Evolutionary conservation across 2,888 invertebrate species (phyloP).

Genomic region (Calliopum simillimum): DNA sequence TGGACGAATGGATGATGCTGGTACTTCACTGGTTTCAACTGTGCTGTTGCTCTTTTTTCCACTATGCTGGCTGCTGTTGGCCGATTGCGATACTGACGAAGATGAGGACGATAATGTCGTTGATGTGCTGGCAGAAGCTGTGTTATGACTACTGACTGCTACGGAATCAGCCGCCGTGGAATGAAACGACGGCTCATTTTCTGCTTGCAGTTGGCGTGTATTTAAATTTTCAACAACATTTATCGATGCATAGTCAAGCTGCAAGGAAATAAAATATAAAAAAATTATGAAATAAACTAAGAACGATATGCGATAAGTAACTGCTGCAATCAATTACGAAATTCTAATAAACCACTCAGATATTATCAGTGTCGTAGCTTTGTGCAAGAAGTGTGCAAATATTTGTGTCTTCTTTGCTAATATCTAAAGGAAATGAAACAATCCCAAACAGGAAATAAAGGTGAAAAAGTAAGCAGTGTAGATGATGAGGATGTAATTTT

Average conservation of each 20-base stretch:
- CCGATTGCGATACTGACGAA: conserved; percentile 5
- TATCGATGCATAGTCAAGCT: conserved; percentile 16
- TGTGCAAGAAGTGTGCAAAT: too few species aligned
- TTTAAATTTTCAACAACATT: conserved; percentile 16
- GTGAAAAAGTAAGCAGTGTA: conserved; percentile 50
- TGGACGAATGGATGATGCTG: conserved; percentile 40
- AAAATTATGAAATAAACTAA: background rate
- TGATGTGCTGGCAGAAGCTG: conserved; percentile 14
- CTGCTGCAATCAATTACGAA: background rate
- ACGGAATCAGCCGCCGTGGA: background rate
- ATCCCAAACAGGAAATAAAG: conserved; percentile 63
- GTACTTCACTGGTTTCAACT: background rate
- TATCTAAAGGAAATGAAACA: conserved; percentile 60
- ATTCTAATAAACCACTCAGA: too few species aligned
- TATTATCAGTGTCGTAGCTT: too few species aligned
- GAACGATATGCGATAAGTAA: background rate
- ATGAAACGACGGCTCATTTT: conserved; percentile 8
- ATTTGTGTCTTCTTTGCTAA: background rate
- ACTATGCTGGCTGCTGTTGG: background rate
- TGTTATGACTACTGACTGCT: background rate
- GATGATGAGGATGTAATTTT: conserved; percentile 38
- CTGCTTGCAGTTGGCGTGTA: background rate
- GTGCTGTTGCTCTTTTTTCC: background rate
- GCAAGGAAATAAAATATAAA: background rate
- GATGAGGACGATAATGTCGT: background rate